A percentile compares a stretch with the other conserved stretches of the same genome.
Evolutionary conservation across 2,888 invertebrate genomes (phyloP).

Genomic region (Campoplex nolae): DNA sequence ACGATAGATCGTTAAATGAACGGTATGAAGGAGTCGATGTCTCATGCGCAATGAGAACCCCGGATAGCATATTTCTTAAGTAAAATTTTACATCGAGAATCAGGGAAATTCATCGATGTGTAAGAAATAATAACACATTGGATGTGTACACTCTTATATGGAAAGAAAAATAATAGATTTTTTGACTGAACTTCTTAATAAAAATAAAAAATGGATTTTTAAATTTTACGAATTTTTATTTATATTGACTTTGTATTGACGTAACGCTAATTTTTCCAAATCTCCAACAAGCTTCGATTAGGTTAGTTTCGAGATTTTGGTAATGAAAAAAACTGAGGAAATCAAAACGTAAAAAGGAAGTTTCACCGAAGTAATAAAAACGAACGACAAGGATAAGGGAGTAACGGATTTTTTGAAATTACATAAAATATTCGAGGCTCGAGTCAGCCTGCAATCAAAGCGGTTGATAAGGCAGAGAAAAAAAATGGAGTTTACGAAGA

Average conservation of each 20-base stretch:
- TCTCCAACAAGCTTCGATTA: no score
- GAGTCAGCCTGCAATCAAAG: neutral
- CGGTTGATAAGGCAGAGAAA: neutral
- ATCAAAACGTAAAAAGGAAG: neutral
- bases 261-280: no score
- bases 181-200: no score
- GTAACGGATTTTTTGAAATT: neutral
- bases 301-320: no score
- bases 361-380: neutral
- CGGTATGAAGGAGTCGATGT: neutral
- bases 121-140: no score
- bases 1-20: neutral
- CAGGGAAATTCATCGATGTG: neutral
- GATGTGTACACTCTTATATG: no score
- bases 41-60: neutral
- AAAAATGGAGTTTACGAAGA: conserved; percentile 17
- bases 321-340: no score
- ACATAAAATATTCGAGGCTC: neutral
- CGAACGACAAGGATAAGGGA: neutral
- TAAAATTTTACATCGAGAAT: neutral
- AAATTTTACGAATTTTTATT: no score
- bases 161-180: no score
- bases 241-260: no score
- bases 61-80: neutral
- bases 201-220: no score